These are phyloP conservation scores for Coleophora deauratella DNA, from an alignment of 2,888 invertebrate species.

Conservation along the genomic window DNA sequence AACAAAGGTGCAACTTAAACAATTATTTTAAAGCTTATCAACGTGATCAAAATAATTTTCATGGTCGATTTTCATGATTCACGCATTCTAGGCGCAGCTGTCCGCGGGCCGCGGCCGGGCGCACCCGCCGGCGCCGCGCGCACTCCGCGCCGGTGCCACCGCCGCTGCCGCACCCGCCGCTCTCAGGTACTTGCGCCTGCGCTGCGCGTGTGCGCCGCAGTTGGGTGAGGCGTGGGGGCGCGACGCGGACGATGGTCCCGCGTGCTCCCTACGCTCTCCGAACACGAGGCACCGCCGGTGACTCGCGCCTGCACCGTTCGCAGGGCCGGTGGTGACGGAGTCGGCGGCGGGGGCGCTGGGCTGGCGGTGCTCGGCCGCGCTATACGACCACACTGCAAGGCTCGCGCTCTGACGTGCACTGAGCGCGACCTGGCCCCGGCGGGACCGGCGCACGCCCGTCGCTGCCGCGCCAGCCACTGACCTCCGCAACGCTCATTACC, in stretches of 20 bases:
- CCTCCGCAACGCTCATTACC: neutral
- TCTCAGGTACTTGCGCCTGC: neutral
- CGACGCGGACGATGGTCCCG: neutral
- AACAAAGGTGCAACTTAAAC: too few species aligned
- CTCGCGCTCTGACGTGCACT: slow-evolving; percentile 72
- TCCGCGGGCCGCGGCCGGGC: neutral
- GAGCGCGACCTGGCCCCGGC: slow-evolving; percentile 65
- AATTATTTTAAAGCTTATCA: too few species aligned
- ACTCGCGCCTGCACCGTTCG: slow-evolving; percentile 5
- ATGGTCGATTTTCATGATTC: neutral
- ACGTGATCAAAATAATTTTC: too few species aligned
- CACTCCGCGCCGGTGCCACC: neutral
- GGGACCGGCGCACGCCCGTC: slow-evolving; percentile 34
- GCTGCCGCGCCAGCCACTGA: slow-evolving; percentile 9
- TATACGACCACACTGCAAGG: slow-evolving; percentile 72
- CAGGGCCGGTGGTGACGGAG: slow-evolving; percentile 33
- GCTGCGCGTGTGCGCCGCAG: slow-evolving; percentile 5
- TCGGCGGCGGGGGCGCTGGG: slow-evolving; percentile 43
- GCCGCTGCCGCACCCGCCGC: slow-evolving; percentile 3
- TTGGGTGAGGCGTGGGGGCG: neutral
- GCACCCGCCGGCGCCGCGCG: neutral
- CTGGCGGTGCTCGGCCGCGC: slow-evolving; percentile 71
- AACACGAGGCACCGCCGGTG: neutral
- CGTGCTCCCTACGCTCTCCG: neutral
- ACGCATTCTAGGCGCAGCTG: neutral